Percentiles rank a stretch among this genome's conserved stretches.
Conservation (phyloP, 2,797 vertebrate genomes). For the Scyliorhinus canicula region DNA sequence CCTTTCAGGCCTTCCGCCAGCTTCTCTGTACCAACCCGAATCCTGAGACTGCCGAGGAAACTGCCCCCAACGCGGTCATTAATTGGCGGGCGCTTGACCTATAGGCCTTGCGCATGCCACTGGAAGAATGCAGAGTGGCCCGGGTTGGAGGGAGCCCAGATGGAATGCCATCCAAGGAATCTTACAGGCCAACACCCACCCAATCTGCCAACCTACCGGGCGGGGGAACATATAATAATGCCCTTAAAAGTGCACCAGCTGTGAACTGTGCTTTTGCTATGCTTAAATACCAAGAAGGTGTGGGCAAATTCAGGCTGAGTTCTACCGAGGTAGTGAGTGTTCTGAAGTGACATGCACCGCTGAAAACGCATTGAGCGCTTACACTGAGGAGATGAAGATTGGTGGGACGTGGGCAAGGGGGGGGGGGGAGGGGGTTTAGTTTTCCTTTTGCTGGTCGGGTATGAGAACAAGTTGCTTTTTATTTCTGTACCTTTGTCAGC, state of each 20-base stretch:
- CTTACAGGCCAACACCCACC: no score
- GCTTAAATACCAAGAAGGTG: not conserved
- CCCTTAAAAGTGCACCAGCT: not conserved
- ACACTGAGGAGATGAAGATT: not conserved
- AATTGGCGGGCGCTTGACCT: no score
- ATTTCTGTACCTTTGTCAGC: conserved; percentile 5
- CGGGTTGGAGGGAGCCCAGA: no score
- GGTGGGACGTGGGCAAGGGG: not conserved
- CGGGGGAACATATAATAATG: no score
- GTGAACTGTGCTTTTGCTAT: not conserved
- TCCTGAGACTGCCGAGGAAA: no score
- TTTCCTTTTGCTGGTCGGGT: not conserved
- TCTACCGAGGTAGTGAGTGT: not conserved
- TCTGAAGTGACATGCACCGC: not conserved
- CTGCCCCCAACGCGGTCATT: no score
- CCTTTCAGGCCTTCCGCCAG: no score
- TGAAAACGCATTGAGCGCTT: not conserved
- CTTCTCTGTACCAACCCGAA: no score
- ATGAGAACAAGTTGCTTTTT: not conserved
- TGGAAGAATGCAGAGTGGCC: no score
- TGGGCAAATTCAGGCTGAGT: not conserved
- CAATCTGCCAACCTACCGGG: no score
- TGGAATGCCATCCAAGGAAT: no score
- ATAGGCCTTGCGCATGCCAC: no score
- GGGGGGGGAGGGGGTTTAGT: not conserved